Evolutionary conservation across 2,888 invertebrate genomes (phyloP).

Genomic region (Scrobipalpa atriplicella): DNA sequence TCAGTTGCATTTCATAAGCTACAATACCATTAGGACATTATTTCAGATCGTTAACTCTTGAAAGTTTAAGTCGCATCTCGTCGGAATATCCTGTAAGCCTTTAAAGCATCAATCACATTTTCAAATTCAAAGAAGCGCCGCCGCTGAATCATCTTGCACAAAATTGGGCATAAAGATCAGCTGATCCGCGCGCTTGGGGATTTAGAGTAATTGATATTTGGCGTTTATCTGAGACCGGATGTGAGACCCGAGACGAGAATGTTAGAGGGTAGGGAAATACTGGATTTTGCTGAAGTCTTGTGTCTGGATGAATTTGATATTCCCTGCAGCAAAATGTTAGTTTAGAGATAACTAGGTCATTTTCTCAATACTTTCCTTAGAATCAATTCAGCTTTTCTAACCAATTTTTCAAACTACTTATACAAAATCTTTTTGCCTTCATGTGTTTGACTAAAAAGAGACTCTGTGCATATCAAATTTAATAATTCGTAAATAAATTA

Average conservation of each 20-base stretch:
- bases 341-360: no score
- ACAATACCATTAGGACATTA: neutral
- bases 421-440: no score
- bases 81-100: neutral
- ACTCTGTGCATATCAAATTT: no score
- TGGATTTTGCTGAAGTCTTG: neutral
- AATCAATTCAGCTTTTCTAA: no score
- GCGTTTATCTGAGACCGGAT: slow-evolving; percentile 19
- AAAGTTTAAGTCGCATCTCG: slow-evolving; percentile 1
- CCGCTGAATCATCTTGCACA: slow-evolving; percentile 25
- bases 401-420: no score
- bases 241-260: neutral
- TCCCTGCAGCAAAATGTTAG: no score
- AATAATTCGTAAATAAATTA: no score
- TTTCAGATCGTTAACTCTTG: slow-evolving; percentile 8
- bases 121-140: slow-evolving; percentile 8
- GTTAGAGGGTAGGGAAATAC: neutral
- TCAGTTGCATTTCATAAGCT: neutral
- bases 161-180: slow-evolving; percentile 30
- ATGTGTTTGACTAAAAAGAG: no score
- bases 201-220: slow-evolving; percentile 32
- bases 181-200: slow-evolving; percentile 29
- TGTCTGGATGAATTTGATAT: no score
- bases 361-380: no score
- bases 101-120: slow-evolving; percentile 20